Conservation (phyloP, 1,140 invertebrate species). For the Mamestra configurata region DNA sequence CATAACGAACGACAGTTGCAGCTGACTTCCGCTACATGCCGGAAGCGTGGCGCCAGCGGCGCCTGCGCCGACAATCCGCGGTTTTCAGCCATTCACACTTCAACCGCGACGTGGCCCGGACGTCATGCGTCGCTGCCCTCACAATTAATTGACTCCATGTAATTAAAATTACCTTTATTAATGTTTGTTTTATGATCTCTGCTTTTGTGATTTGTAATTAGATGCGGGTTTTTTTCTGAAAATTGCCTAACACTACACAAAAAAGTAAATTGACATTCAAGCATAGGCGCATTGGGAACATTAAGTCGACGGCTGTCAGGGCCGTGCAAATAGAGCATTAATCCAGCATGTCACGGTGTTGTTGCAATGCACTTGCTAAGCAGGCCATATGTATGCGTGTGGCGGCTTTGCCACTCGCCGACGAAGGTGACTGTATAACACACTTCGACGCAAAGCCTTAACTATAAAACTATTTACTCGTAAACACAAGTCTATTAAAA, state of each 20-base stretch:
- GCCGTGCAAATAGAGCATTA: conserved; percentile 67
- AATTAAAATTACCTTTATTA: conserved; percentile 37
- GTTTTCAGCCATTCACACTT: conserved; percentile 67
- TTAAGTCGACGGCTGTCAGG: conserved; percentile 51
- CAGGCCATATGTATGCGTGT: conserved; percentile 73
- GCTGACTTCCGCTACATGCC: conserved; percentile 74
- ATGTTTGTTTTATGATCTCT: conserved; percentile 29
- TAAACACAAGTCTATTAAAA: conserved; percentile 52
- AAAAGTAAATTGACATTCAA: conserved; percentile 50
- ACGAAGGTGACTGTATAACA: conserved; percentile 70
- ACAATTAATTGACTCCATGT: conserved; percentile 63
- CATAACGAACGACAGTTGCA: conserved; percentile 78
- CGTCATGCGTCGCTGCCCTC: conserved; percentile 71
- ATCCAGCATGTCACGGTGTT: conserved; percentile 63
- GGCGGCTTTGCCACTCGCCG: conserved; percentile 56
- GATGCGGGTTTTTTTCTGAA: neutral
- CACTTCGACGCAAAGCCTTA: conserved; percentile 52
- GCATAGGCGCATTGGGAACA: conserved; percentile 26
- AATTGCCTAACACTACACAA: conserved; percentile 4
- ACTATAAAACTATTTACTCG: conserved; percentile 55
- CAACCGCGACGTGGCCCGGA: conserved; percentile 67
- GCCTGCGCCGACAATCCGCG: conserved; percentile 64
- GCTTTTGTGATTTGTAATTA: conserved; percentile 11
- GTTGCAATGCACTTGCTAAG: conserved; percentile 75
- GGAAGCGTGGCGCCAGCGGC: conserved; percentile 79